phyloP scores from a whole-genome alignment of 2,113 vertebrate species.

The Gobiocypris rarus region DNA sequence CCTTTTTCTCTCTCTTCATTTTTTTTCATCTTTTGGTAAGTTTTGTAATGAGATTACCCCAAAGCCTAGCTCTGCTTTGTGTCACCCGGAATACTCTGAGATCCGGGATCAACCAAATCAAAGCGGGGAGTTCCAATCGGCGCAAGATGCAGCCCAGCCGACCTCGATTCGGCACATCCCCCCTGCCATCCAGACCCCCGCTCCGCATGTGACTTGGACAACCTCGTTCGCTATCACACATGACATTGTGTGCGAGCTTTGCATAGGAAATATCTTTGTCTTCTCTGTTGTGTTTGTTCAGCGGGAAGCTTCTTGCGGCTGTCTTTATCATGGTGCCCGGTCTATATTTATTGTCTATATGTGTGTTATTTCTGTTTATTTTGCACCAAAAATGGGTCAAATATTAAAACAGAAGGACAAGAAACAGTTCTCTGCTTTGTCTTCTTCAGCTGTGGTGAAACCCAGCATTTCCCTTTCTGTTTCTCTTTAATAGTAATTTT shows the following conservation, averaged over 20 bases:
- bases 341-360: constrained; percentile 71
- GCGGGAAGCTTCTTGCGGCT: constrained; percentile 67
- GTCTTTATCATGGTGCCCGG: constrained; percentile 74
- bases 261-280: constrained; percentile 83
- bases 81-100: constrained; percentile 73
- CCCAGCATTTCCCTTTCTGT: constrained; percentile 56
- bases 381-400: constrained; percentile 66
- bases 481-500: constrained; percentile 69
- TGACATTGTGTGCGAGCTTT: constrained; percentile 80
- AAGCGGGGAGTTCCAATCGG: constrained; percentile 71
- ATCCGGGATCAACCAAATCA: constrained; percentile 80
- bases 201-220: constrained; percentile 78
- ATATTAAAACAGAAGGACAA: constrained; percentile 61
- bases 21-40: constrained; percentile 72
- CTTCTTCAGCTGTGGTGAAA: constrained; percentile 66
- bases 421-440: constrained; percentile 63
- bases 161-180: constrained; percentile 66
- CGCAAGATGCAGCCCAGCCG: constrained; percentile 73
- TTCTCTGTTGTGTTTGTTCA: constrained; percentile 72
- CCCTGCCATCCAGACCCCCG: constrained; percentile 48
- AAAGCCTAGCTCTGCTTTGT: constrained; percentile 80
- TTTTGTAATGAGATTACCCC: constrained; percentile 83
- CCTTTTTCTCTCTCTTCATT: constrained; percentile 43
- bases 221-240: constrained; percentile 77
- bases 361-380: constrained; percentile 61